Evolutionary conservation across 1,140 invertebrate species (phyloP).

Genomic region (Agrypnia vestita): DNA sequence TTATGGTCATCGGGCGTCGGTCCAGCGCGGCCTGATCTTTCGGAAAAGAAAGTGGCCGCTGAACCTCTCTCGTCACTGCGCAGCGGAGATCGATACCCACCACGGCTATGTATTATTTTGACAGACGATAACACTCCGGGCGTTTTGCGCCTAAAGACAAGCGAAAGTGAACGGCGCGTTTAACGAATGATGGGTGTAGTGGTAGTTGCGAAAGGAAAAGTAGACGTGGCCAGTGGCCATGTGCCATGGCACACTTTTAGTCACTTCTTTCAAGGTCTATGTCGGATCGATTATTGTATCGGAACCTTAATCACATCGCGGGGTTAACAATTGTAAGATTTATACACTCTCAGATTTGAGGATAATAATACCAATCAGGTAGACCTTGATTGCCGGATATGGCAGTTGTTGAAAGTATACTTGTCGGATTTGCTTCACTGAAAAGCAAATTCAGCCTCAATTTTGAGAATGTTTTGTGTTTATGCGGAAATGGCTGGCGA

Average conservation of each 20-base stretch:
- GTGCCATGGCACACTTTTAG: conserved; percentile 51
- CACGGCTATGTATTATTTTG: conserved; percentile 43
- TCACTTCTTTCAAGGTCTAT: conserved; percentile 58
- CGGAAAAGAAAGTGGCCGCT: conserved; percentile 55
- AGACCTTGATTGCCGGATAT: no score
- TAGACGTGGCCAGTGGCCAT: conserved; percentile 50
- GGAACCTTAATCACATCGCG: conserved; percentile 16
- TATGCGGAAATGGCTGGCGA: no score
- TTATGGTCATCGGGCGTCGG: no score
- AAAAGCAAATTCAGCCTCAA: no score
- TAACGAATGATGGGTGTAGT: conserved; percentile 55
- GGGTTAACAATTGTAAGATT: conserved; percentile 5
- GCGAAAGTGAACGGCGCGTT: conserved; percentile 57
- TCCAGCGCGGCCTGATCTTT: conserved; percentile 1
- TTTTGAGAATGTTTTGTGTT: no score
- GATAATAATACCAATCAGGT: no score
- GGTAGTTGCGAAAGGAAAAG: conserved; percentile 60
- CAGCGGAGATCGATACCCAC: not conserved
- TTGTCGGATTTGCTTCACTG: no score
- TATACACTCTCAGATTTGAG: no score
- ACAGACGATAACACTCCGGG: conserved; percentile 30
- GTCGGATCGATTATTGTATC: conserved; percentile 43
- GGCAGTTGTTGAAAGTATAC: no score
- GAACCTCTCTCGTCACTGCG: conserved; percentile 16
- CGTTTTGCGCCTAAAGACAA: conserved; percentile 38